Conservation (phyloP, 1,140 invertebrate genomes). For the honey bee (Apis mellifera) region Amel_HAv3.1 CM009941.2:471501-472000, state of each 20-base stretch:
- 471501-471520: slow-evolving; percentile 4
- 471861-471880: slow-evolving; percentile 33
- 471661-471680: slow-evolving; percentile 61
- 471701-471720: slow-evolving; percentile 15
- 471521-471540: neutral
- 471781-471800: slow-evolving; percentile 21
- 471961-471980: neutral
- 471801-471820: slow-evolving; percentile 36
- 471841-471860: slow-evolving; percentile 20
- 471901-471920: neutral
- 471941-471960: neutral
- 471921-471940: neutral
- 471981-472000: too few relatives aligned
- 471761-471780: slow-evolving; percentile 47
- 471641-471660: slow-evolving; percentile 54
- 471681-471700: slow-evolving; percentile 1
- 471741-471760: slow-evolving; percentile 58
- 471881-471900: neutral
- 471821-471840: neutral
- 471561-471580: neutral
- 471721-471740: slow-evolving; percentile 29
- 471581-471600: slow-evolving; percentile 48
- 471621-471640: slow-evolving; percentile 3
- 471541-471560: neutral
- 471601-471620: slow-evolving; percentile 50